Evolutionary conservation across 35 echinoderm and acorn worm genomes (phyloP).

Genomic region (Lytechinus pictus): DNA sequence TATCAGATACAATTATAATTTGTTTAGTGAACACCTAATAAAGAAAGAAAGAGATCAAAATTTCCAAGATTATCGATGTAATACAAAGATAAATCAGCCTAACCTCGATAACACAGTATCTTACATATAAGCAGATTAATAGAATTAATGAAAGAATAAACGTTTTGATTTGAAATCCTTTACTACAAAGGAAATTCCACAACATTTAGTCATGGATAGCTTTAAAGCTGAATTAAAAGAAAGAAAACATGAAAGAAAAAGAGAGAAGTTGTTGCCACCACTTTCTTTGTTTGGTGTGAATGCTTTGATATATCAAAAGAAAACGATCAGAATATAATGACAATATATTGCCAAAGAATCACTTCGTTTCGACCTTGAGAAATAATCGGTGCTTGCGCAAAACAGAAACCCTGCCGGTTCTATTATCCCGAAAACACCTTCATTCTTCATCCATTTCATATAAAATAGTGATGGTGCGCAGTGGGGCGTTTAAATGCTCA

Average conservation of each 20-base stretch:
- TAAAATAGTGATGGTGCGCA: background rate
- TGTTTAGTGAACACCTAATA: background rate
- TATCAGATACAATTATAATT: background rate
- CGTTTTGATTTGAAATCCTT: background rate
- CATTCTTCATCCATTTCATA: background rate
- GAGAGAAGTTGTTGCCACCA: background rate
- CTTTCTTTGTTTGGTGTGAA: background rate
- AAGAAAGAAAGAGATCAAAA: background rate
- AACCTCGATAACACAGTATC: background rate
- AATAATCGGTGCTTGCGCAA: background rate
- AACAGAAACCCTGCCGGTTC: background rate
- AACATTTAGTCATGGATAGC: background rate
- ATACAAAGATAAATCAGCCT: background rate
- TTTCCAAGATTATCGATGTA: too few species aligned
- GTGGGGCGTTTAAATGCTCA: background rate
- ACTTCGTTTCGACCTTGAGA: background rate
- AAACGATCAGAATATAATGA: background rate
- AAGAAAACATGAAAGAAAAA: background rate
- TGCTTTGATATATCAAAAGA: background rate
- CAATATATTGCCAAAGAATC: background rate
- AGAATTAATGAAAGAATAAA: background rate
- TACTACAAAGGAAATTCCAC: background rate
- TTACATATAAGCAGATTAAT: background rate
- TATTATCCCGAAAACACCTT: background rate
- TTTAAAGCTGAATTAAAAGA: background rate